Evolutionary conservation across 2,888 invertebrate genomes (phyloP), one percentile per base, ranked within the genome.

Genomic region (Tachina lurida): DNA sequence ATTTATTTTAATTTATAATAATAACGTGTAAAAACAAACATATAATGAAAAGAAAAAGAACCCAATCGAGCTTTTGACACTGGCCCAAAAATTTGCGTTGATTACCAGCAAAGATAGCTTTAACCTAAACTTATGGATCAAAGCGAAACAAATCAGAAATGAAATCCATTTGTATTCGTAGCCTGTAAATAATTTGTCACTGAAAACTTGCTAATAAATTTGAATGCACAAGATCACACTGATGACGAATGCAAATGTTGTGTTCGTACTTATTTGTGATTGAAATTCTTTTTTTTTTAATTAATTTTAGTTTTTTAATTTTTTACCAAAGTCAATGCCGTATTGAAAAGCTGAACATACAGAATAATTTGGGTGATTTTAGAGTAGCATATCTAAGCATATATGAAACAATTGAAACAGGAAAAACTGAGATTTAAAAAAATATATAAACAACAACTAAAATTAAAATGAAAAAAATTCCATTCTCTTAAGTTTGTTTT

Each of bases 1-100:
- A 74, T n/a, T n/a, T n/a, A n/a, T n/a, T n/a, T n/a, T n/a, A 74
- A 62, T 43, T 81, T 45, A 45, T 52, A 74, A 19, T 7, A 45
- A 62, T 5, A 19, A 58, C 5, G n/a, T n/a, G n/a, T 13, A 71
- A 65, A 47, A 56, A 65, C 54, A 74, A 73, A 75, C 3, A 31
- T 31, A 31, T 31, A 7, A 31, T 2, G 31, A 31, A 31, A 7
- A 7, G 31, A 31, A 31, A 31, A 31, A 31, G 31, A 31, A 31
- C 31, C 31, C 31, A 5, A 31, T 2, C 19, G 63, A 63, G 73
- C 49, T 52, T 71, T 77, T 85, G 82, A 82, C 85, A 84, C 67
- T 85, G 82, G 85, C 74, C 84, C 81, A 77, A 81, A 84, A 76
- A 56, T 84, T 74, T 52, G 84, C 65, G 43, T 71, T 83, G 47